Conservation (phyloP, 2,888 invertebrate species). For the Phalera bucephala region DNA sequence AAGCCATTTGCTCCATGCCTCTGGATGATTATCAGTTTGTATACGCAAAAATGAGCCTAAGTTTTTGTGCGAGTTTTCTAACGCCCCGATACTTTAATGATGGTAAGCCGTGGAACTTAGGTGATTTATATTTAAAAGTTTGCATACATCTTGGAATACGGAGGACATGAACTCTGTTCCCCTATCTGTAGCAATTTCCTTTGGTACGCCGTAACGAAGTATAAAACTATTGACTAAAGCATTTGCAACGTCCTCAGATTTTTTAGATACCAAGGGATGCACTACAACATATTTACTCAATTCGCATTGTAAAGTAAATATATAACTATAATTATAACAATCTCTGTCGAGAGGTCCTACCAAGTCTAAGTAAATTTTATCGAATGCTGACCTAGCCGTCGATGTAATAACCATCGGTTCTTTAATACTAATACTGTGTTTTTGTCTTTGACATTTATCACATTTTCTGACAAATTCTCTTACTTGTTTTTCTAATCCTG, state of each 20-base stretch:
- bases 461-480: no score
- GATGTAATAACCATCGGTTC: no score
- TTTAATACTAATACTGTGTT: no score
- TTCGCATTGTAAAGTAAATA: conserved; percentile 8
- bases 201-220: conserved; percentile 5
- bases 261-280: conserved; percentile 7
- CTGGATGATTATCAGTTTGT: conserved; percentile 4
- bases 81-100: conserved; percentile 7
- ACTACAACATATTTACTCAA: conserved; percentile 4
- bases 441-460: no score
- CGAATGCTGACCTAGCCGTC: no score
- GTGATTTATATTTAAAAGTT: conserved; percentile 6
- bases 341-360: conserved; percentile 8
- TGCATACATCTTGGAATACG: conserved; percentile 5
- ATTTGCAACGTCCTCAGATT: conserved; percentile 7
- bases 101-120: conserved; percentile 6
- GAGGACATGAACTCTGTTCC: conserved; percentile 8
- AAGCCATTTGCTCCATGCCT: conserved; percentile 15
- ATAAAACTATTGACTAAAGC: conserved; percentile 8
- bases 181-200: conserved; percentile 5
- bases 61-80: conserved; percentile 15
- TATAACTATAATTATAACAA: conserved; percentile 1
- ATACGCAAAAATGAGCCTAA: conserved; percentile 14
- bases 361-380: conserved; percentile 1
- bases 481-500: no score